These are phyloP conservation scores for Chaetophractus vellerosus DNA, from an alignment of 2,797 vertebrate genomes.

Conservation along the genomic window DNA sequence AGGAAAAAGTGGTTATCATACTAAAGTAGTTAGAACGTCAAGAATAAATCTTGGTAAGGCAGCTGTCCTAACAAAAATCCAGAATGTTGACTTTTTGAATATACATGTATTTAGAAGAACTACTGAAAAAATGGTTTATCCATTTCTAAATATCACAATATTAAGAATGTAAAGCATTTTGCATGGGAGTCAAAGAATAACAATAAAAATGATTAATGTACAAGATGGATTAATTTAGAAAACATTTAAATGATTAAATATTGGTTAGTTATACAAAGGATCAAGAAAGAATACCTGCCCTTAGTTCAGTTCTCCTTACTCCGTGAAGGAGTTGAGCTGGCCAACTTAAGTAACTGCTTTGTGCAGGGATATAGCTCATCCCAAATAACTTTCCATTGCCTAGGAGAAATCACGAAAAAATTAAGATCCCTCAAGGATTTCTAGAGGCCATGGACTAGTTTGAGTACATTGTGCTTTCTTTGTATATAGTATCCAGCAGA, in stretches of 20 bases:
- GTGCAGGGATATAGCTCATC: constrained; percentile 50
- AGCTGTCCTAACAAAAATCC: neutral
- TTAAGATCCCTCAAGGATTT: neutral
- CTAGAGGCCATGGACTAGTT: neutral
- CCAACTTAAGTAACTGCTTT: constrained; percentile 46
- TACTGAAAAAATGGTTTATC: neutral
- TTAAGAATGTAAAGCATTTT: neutral
- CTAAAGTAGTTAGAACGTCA: neutral
- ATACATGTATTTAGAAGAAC: neutral
- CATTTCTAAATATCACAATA: constrained; percentile 4
- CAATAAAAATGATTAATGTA: constrained; percentile 20
- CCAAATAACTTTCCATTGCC: constrained; percentile 64
- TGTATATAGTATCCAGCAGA: constrained; percentile 29
- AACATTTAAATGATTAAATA: constrained; percentile 51
- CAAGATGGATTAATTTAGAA: constrained; percentile 17
- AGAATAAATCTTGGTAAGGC: neutral
- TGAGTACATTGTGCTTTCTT: constrained; percentile 39
- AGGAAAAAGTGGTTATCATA: constrained; percentile 6
- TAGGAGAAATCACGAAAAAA: constrained; percentile 61
- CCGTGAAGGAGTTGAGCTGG: neutral
- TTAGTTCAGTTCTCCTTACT: constrained; percentile 37
- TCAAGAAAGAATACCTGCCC: constrained; percentile 9
- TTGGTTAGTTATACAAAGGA: neutral
- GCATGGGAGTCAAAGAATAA: neutral
- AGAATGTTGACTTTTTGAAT: constrained; percentile 22